A percentile compares a stretch with the other conserved stretches of the same genome.
phyloP scores from a whole-genome alignment of 2,888 invertebrate species.

The Ommatoiulus sabulosus region DNA sequence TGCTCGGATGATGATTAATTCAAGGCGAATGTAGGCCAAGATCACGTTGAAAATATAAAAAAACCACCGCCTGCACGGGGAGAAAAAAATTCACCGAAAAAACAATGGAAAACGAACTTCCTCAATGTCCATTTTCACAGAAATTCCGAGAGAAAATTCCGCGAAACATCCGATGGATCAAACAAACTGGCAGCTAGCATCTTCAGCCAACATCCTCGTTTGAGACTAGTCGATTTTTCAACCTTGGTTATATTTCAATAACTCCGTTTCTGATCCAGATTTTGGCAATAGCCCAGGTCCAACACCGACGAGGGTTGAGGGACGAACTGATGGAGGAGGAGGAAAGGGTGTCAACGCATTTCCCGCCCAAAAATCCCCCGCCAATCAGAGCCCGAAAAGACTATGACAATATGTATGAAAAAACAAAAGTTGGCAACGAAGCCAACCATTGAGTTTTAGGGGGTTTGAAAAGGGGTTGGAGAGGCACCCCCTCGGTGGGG shows the following conservation, averaged over 20 bases:
- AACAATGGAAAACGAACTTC: too few species aligned
- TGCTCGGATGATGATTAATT: not conserved
- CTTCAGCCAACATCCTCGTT: not conserved
- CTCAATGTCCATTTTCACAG: not conserved
- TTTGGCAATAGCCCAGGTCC: not conserved
- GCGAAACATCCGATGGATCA: not conserved
- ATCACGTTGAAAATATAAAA: too few species aligned
- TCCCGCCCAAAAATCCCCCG: constrained; percentile 3
- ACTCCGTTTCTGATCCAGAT: constrained; percentile 25
- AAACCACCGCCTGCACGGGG: not conserved
- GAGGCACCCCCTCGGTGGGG: not conserved
- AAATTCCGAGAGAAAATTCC: too few species aligned
- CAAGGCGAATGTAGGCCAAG: constrained; percentile 8
- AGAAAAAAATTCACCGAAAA: not conserved
- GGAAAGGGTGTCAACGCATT: not conserved
- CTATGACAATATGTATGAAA: not conserved
- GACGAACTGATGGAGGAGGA: not conserved
- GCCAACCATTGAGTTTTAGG: not conserved
- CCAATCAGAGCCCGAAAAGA: not conserved
- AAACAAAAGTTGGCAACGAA: not conserved
- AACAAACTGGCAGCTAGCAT: not conserved
- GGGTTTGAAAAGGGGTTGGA: not conserved
- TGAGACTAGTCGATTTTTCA: constrained; percentile 7
- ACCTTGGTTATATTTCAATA: constrained; percentile 32
- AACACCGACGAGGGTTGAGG: not conserved